A percentile compares a stretch with the other conserved stretches of the same genome.
Conservation (phyloP, 2,113 vertebrate species). For the Brachionichthys hirsutus region DNA sequence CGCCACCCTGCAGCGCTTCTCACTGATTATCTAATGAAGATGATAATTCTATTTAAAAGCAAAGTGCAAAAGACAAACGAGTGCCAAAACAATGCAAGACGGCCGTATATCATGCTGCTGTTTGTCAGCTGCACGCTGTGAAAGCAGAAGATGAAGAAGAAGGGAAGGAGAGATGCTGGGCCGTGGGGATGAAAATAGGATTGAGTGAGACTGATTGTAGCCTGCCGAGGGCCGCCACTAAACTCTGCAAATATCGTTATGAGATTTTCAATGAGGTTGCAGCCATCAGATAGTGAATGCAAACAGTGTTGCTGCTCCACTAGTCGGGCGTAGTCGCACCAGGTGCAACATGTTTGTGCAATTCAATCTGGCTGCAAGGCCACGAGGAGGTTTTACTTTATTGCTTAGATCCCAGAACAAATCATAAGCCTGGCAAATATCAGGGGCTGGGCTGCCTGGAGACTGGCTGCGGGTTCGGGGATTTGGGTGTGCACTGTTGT, state of each 20-base stretch:
- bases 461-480: conserved; percentile 46
- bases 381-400: conserved; percentile 62
- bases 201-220: conserved; percentile 63
- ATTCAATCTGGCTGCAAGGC: conserved; percentile 67
- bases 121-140: conserved; percentile 44
- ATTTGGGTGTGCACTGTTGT: conserved; percentile 52
- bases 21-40: conserved; percentile 44
- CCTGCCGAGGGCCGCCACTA: conserved; percentile 67
- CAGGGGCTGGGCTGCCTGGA: conserved; percentile 41
- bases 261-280: conserved; percentile 66
- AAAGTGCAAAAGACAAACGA: conserved; percentile 42
- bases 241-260: conserved; percentile 67
- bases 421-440: conserved; percentile 62
- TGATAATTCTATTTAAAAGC: conserved; percentile 43
- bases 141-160: conserved; percentile 48
- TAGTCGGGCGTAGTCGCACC: conserved; percentile 32
- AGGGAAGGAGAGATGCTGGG: conserved; percentile 7
- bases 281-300: conserved; percentile 55
- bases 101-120: conserved; percentile 35
- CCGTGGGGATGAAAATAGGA: conserved; percentile 27
- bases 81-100: conserved; percentile 20
- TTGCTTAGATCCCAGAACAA: conserved; percentile 66
- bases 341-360: conserved; percentile 64
- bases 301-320: conserved; percentile 36
- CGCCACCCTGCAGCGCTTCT: conserved; percentile 36